Base-by-base conservation (phyloP, 2,113 vertebrate genomes). In the Cavia aperea region DNA sequence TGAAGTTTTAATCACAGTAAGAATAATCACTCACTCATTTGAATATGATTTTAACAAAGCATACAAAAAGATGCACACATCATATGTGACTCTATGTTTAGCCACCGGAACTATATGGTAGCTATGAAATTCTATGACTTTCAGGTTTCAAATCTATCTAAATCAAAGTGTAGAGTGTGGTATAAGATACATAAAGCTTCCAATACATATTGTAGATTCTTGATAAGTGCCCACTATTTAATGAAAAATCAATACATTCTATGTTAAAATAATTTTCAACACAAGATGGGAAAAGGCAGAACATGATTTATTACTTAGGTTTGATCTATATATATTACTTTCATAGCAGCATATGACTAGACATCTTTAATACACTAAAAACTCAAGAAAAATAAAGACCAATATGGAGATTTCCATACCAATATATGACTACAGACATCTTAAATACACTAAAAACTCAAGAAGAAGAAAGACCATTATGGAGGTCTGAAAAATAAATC, bases 1-100 rank as follows among this genome's bases (percentile, higher is more conserved):
- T 49, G 12, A 94, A 7, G 24, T 62, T 88, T 89, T 77, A 68
- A 89, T 88, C 49, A 56, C 14, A 79, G 23, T 15, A 72, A 65
- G 10, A 51, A 85, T 39, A 95, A 86, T 65, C 24, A 90, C 4
- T 79, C 1, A 87, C 1, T 39, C 77, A 73, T 24, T 11, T 75
- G 58, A 91, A 56, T 66, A 81, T 51, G 88, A 82, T 51, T 63
- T 88, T 82, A 88, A 83, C 87, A 78, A 89, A 62, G 90, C 4
- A 39, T 16, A 29, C 46, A 78, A 36, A 12, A 72, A 43, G 43
- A 63, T 70, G 63, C 33, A 43, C 23, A 89, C 3, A 21, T 90
- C 16, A n/a, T 46, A 84, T 82, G 43, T 79, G 54, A 89, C 33
- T 90, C 51, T 70, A 84, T 72, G 54, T 78, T 95, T 82, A 86